These are phyloP conservation scores for Laspeyria flexula DNA, from an alignment of 2,888 invertebrate genomes.

Conservation along the genomic window DNA sequence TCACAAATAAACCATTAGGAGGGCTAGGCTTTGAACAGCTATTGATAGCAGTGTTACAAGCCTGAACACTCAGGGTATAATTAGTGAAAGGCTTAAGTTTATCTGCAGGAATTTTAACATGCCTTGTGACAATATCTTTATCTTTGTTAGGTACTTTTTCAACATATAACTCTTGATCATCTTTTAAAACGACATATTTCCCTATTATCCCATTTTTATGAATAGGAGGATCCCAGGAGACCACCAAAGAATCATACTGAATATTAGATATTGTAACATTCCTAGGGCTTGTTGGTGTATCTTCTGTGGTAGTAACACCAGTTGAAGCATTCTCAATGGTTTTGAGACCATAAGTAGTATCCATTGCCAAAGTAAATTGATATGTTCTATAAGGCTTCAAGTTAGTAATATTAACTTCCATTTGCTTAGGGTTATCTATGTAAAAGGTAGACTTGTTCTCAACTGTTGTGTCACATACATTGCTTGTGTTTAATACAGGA, in stretches of 20 bases:
- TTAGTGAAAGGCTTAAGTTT: constrained; percentile 88
- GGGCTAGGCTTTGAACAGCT: constrained; percentile 85
- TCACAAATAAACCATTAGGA: constrained; percentile 79
- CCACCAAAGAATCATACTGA: constrained; percentile 87
- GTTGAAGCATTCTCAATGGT: constrained; percentile 83
- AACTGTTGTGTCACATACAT: constrained; percentile 82
- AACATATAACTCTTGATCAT: constrained; percentile 59
- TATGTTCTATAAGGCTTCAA: constrained; percentile 92
- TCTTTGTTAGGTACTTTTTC: constrained; percentile 60
- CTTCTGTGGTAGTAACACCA: constrained; percentile 90
- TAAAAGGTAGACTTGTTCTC: constrained; percentile 64
- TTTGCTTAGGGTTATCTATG: constrained; percentile 76
- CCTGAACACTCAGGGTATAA: constrained; percentile 89
- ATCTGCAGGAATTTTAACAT: constrained; percentile 56
- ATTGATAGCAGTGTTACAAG: constrained; percentile 87
- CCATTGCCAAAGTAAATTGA: constrained; percentile 88
- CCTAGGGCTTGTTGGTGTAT: constrained; percentile 86
- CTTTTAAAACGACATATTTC: constrained; percentile 87
- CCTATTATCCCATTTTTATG: constrained; percentile 90
- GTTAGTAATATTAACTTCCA: constrained; percentile 85
- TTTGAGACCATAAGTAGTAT: constrained; percentile 72
- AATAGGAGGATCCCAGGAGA: constrained; percentile 90
- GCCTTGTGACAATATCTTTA: constrained; percentile 53
- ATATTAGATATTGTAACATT: constrained; percentile 86
- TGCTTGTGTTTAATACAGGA: constrained; percentile 83